Percentiles rank a stretch among this genome's conserved stretches.
phyloP scores from a whole-genome alignment of 2,888 invertebrate genomes.

The Dolichomitus sp. region DNA sequence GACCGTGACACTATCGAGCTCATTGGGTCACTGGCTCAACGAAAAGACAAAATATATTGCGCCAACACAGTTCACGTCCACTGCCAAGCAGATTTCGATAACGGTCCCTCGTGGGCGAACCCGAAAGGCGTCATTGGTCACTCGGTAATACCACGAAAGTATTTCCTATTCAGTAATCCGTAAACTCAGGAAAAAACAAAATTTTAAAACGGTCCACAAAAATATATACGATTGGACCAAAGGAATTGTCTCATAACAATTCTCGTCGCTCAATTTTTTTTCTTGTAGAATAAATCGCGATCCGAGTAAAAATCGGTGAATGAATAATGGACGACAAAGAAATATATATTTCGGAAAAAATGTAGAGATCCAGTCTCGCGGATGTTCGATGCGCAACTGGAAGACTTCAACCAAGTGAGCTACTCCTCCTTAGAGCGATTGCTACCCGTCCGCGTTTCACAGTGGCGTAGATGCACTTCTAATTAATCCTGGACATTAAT shows the following conservation, averaged over 20 bases:
- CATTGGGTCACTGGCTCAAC: slow-evolving; percentile 82
- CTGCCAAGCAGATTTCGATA: slow-evolving; percentile 74
- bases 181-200: neutral
- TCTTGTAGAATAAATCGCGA: neutral
- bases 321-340: neutral
- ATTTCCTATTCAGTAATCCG: neutral
- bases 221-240: too few species aligned
- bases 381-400: slow-evolving; percentile 84
- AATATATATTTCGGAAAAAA: neutral
- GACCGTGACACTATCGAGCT: slow-evolving; percentile 76
- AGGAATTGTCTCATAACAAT: neutral
- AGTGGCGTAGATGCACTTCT: slow-evolving; percentile 79
- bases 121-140: slow-evolving; percentile 2
- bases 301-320: neutral
- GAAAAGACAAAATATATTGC: slow-evolving; percentile 48
- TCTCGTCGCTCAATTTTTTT: neutral
- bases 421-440: slow-evolving; percentile 81
- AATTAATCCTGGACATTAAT: slow-evolving; percentile 71
- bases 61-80: slow-evolving; percentile 63
- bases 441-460: slow-evolving; percentile 75
- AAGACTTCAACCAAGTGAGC: slow-evolving; percentile 58
- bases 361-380: slow-evolving; percentile 75
- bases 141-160: neutral
- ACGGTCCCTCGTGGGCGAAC: slow-evolving; percentile 68
- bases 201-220: neutral